Base-by-base conservation (phyloP, 2,113 vertebrate species). In the Heteronetta atricapilla region DNA sequence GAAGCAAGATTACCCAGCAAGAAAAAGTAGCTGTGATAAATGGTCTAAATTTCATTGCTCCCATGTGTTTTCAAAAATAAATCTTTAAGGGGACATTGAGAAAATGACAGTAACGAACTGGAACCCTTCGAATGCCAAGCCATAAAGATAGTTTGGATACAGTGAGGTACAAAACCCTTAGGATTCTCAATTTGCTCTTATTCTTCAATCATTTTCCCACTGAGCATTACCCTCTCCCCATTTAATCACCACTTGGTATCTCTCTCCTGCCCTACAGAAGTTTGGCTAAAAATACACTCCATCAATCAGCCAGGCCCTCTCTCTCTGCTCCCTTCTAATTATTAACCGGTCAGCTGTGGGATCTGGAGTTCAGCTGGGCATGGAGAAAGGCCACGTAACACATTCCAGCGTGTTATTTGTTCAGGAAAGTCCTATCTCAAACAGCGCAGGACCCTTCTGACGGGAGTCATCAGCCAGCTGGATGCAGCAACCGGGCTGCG, bases 1-100 rank as follows among this genome's bases (percentile, higher is more conserved):
- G 42, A 86, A 63, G 34, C 44, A 81, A 76, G 38, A 17, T 40
- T 50, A 88, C 8, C 44, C 22, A 76, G 78, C 2, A 48, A n/a
- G 42, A 68, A 96, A 87, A 87, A 15, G 3, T 22, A 93, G 74
- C 42, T 8, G 85, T 67, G 75, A 82, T 52, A 90, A 96, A 88
- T 22, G 22, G n/a, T 80, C 62, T 91, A 63, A 50, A 63, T 14
- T 76, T 81, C 86, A 88, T 18, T 16, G 73, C 31, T 91, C 20
- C 67, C 11, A 28, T 22, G 28, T n/a, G 82, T 23, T 84, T 83
- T 64, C 42, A 13, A 70, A 80, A 89, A 68, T 36, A 81, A 1
- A 3, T n/a, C 59, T 85, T 53, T 38, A 85, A 52, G 3, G 58
- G 10, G 56, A 73, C 15, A 69, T 3, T 13, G 31, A 76, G 36